Base-by-base conservation (phyloP, 2,113 vertebrate genomes). In the Brachyistius frenatus region DNA sequence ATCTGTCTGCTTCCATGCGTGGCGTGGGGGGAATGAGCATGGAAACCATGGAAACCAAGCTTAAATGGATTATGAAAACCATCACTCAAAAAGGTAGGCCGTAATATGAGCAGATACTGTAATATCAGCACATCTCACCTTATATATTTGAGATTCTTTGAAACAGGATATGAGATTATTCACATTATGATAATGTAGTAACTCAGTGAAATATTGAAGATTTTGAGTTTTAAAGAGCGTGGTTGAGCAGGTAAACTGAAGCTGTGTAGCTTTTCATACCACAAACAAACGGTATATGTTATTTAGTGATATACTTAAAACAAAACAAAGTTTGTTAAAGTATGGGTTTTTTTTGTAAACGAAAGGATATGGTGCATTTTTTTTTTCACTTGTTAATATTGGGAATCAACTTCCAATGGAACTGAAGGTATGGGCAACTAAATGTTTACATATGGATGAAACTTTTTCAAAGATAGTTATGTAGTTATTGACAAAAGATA, bases 101-200 rank as follows among this genome's bases (percentile, higher is more conserved):
- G 55, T 30, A 58, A 55, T 56, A 67, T 5, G n/a, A 75, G 7
- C 36, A 36, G 15, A 32, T 39, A 66, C 7, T 35, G 1, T 63
- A 53, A 60, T 49, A 76, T 73, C 58, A 52, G 30, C 33, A 63
- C 30, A 64, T 71, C 58, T 64, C 31, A 37, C 33, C 53, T 52
- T 61, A 68, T 52, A 54, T 79, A 69, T 85, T 73, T 75, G 50
- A 66, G 3, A 72, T 62, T 78, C 41, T 52, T 63, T 35, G 23
- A 6, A 68, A 78, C 53, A 39, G 69, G 79, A 83, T 66, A 83
- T 80, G 54, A 81, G 41, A 56, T 69, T 68, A 65, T 79, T 76
- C 32, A 50, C 13, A 63, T 60, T 76, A 73, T 46, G 54, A 66
- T 67, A 44, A 78, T 7, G 36, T 15, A 13, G 31, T 0, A 4